Evolutionary conservation across 1,140 invertebrate genomes (phyloP).

Genomic region (Episyrphus balteatus): DNA sequence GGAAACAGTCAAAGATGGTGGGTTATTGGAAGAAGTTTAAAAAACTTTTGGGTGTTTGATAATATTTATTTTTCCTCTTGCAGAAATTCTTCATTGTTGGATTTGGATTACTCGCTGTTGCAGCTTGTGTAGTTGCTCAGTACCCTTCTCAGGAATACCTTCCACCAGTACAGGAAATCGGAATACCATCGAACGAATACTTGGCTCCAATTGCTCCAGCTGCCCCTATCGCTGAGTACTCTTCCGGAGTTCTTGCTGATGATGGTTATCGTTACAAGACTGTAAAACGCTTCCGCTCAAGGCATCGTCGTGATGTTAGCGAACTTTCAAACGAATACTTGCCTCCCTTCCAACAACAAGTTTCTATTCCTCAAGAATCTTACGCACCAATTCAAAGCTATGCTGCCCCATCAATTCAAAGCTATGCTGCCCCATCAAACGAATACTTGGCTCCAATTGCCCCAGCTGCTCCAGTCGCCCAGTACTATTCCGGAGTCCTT

Average conservation of each 20-base stretch:
- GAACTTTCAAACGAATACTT: conserved; percentile 1
- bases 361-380: neutral
- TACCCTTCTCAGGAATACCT: conserved; percentile 21
- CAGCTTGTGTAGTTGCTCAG: conserved; percentile 27
- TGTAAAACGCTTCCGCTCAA: neutral
- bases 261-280: neutral
- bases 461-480: neutral
- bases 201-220: neutral
- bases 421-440: neutral
- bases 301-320: neutral
- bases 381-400: neutral
- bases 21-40: no score
- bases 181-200: conserved; percentile 4
- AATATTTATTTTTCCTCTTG: no score
- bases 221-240: neutral
- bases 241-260: neutral
- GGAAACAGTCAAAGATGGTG: no score
- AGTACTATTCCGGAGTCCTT: neutral
- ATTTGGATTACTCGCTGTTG: conserved; percentile 27
- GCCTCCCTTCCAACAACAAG: neutral
- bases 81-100: conserved; percentile 29
- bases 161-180: conserved; percentile 8
- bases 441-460: neutral
- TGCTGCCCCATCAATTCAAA: neutral
- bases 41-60: no score